Evolutionary conservation across 2,113 vertebrate species (phyloP), one percentile per base, ranked within the genome.

Genomic region (Ameiurus melas): DNA sequence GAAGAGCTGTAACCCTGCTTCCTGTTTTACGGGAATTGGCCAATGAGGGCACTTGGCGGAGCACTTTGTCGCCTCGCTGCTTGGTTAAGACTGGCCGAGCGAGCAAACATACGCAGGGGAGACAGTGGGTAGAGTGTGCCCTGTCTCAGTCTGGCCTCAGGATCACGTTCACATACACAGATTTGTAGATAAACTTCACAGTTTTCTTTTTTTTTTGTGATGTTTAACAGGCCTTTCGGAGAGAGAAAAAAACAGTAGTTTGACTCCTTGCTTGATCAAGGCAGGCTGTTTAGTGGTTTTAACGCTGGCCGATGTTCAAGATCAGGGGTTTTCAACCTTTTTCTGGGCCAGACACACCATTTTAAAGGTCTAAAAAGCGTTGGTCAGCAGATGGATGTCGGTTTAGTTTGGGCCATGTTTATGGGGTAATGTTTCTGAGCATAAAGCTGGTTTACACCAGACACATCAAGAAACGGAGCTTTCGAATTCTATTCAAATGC

Each of bases 1-100:
- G 91, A 91, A 70, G 57, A 78, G 36, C 83, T 85, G 57, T 66
- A 86, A 70, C 51, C 82, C 43, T 5, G 84, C 85, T 90, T 92
- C 91, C 92, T 92, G 87, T 89, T 91, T 90, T 83, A 83, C 88
- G 75, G 87, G 87, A 91, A 87, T 51, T 80, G 77, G 81, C 86
- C 90, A 85, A 43, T 36, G 83, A 87, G 85, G 81, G 73, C 53
- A 80, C 25, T 87, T 83, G 70, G 85, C 33, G 43, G 60, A 87
- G 70, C 30, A 9, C 47, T 81, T 75, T 85, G 90, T 87, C 55
- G 27, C 43, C 39, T 53, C 53, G 12, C 66, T 60, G 27, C 22
- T 27, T 22, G 73, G 68, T 73, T 89, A 64, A 77, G 58, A 85
- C 85, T n/a, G 30, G 84, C 13, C 79, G 13, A 57, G 33, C 30